Evolutionary conservation across 2,113 vertebrate genomes (phyloP).

Genomic region (Hoplias malabaricus): DNA sequence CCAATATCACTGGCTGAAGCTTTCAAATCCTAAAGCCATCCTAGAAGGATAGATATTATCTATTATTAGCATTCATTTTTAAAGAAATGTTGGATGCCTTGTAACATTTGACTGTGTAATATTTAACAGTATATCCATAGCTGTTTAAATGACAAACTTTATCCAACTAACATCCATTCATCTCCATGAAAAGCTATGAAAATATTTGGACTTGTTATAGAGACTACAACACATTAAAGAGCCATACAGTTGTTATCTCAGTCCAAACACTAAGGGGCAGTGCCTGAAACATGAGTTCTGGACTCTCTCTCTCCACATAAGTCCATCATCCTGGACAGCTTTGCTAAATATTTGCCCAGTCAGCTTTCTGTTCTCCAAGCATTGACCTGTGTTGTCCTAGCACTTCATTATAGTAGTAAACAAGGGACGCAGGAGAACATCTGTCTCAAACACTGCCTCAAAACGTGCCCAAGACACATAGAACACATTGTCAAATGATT

Average conservation of each 20-base stretch:
- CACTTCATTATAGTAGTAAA: slow-evolving; percentile 6
- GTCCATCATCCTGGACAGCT: slow-evolving; percentile 33
- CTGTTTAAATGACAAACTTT: not conserved
- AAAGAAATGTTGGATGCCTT: too few species aligned
- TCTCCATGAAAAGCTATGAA: not conserved
- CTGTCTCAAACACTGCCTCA: not conserved
- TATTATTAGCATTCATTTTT: too few species aligned
- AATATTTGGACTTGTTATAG: not conserved
- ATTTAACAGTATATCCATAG: not conserved
- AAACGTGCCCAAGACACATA: too few species aligned
- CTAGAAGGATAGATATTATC: too few species aligned
- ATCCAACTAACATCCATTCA: not conserved
- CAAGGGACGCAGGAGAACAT: slow-evolving; percentile 4
- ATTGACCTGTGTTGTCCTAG: not conserved
- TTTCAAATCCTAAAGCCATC: too few species aligned
- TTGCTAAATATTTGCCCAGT: slow-evolving; percentile 43
- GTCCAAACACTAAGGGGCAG: slow-evolving; percentile 8
- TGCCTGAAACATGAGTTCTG: slow-evolving; percentile 16
- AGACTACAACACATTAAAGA: not conserved
- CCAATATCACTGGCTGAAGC: too few species aligned
- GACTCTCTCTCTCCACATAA: slow-evolving; percentile 18
- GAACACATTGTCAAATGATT: not conserved
- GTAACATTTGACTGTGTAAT: too few species aligned
- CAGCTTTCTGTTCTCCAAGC: slow-evolving; percentile 10
- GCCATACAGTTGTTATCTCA: not conserved